phyloP scores from a whole-genome alignment of 92 coral and sea anemone genomes.

The Epizoanthus illoricatus region DNA sequence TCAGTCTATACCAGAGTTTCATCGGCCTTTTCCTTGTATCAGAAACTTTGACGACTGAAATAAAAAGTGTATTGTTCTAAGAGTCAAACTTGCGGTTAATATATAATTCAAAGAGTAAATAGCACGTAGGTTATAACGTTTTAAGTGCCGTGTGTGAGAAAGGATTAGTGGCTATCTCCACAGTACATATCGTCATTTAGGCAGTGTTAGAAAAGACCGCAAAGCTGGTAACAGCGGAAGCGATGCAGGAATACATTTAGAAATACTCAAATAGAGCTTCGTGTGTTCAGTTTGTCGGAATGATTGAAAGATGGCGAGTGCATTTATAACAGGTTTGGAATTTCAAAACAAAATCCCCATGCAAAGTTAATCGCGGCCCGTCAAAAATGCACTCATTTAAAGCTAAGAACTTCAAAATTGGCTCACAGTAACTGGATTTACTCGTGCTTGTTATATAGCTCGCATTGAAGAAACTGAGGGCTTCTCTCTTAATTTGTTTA shows the following conservation, averaged over 20 bases:
- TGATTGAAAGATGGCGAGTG: not conserved
- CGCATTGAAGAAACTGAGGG: not conserved
- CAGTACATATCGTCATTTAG: not conserved
- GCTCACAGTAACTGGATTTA: not conserved
- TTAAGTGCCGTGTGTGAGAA: not conserved
- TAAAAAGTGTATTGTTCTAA: too few species aligned
- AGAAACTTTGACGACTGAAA: too few species aligned
- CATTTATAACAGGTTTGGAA: slow-evolving; percentile 21
- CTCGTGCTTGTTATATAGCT: not conserved
- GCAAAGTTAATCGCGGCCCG: not conserved
- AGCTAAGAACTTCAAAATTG: not conserved
- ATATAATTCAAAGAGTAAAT: not conserved
- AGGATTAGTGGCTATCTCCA: not conserved
- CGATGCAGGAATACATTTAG: not conserved
- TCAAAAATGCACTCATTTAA: not conserved
- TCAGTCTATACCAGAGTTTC: too few species aligned
- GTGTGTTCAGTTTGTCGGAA: too few species aligned
- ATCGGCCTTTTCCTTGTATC: too few species aligned
- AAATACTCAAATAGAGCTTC: too few species aligned
- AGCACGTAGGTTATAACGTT: not conserved
- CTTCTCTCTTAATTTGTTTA: slow-evolving; percentile 10
- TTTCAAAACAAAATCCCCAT: slow-evolving; percentile 23
- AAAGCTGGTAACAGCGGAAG: slow-evolving; percentile 8
- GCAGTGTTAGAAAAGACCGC: not conserved
- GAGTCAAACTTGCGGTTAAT: too few species aligned